Evolutionary conservation across 2,797 vertebrate genomes (phyloP).

Genomic region (Amblyopsis hoosieri): DNA sequence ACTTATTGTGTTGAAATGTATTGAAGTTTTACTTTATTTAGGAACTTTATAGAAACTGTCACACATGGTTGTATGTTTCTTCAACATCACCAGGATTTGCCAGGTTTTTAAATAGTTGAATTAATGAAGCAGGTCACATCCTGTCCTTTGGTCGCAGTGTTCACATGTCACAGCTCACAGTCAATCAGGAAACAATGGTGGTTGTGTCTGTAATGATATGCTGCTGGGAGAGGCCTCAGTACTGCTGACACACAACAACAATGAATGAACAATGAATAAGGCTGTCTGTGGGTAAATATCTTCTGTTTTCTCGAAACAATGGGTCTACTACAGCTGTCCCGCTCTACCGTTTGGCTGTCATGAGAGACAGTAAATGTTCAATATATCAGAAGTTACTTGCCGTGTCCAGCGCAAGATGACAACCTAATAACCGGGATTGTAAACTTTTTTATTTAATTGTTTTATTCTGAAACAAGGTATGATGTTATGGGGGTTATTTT

Average conservation of each 20-base stretch:
- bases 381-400: constrained; percentile 1
- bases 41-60: neutral
- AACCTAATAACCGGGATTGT: neutral
- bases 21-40: neutral
- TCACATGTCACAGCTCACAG: constrained; percentile 36
- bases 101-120: neutral
- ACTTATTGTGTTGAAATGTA: neutral
- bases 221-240: constrained; percentile 28
- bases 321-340: constrained; percentile 7
- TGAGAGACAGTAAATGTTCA: neutral
- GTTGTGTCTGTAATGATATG: constrained; percentile 48
- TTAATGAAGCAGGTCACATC: constrained; percentile 15
- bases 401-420: neutral
- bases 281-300: constrained; percentile 24
- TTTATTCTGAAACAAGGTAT: neutral
- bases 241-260: constrained; percentile 31
- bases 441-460: neutral
- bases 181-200: constrained; percentile 63
- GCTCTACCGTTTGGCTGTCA: neutral
- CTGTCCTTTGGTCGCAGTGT: constrained; percentile 25
- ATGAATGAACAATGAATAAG: constrained; percentile 34
- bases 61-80: neutral
- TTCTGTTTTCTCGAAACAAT: constrained; percentile 45
- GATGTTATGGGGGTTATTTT: too few relatives aligned
- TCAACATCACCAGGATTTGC: neutral